A percentile compares a stretch with the other conserved stretches of the same genome.
Evolutionary conservation across 2,797 vertebrate species (phyloP).

Genomic region (Propithecus deckenii): DNA sequence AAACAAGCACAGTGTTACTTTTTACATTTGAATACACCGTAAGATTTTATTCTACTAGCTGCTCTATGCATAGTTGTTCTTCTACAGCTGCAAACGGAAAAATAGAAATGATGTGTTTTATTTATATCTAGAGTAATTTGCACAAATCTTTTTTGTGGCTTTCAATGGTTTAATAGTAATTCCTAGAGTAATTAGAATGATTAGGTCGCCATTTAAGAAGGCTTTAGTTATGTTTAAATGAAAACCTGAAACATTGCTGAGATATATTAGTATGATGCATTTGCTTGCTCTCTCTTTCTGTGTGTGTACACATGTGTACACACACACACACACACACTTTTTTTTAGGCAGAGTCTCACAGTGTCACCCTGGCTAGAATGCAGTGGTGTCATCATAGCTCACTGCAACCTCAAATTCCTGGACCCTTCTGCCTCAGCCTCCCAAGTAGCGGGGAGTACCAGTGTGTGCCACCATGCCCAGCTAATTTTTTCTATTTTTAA

Average conservation of each 20-base stretch:
- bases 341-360: no score
- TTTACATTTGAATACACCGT: neutral
- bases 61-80: neutral
- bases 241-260: neutral
- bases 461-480: no score
- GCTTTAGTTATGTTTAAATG: neutral
- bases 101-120: neutral
- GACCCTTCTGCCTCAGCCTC: no score
- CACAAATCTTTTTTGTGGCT: neutral
- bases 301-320: no score
- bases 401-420: no score
- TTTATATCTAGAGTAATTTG: conserved; percentile 26
- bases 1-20: neutral
- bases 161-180: conserved; percentile 26
- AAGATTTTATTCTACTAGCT: neutral
- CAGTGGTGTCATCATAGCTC: no score
- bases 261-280: neutral
- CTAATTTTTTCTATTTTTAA: no score
- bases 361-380: no score
- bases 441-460: no score
- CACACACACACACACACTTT: neutral
- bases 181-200: neutral
- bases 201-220: neutral
- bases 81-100: neutral
- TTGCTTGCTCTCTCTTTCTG: neutral